Evolutionary conservation across 2,113 vertebrate species (phyloP), one percentile per base, ranked within the genome.

Genomic region (Myodes glareolus): DNA sequence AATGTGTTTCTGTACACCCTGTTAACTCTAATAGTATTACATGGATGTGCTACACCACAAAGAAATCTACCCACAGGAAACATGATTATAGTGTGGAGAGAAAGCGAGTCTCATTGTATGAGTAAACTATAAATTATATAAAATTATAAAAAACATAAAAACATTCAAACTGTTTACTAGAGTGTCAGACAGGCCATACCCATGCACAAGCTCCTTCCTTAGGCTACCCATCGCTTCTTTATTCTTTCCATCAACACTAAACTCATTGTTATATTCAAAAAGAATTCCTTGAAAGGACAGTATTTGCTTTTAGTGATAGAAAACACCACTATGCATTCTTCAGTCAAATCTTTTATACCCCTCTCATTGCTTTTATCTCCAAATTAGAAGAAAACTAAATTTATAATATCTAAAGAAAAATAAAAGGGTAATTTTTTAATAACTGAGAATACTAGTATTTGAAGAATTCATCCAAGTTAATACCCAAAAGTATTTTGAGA

Each of bases 351-450:
- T 86, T 94, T 95, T 47, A 95, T 25, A 45, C 84, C 92, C 8
- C 14, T 90, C 61, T 77, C 52, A 31, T 50, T 39, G 61, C 67
- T 63, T 92, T 97, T 80, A 94, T 94, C 96, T 73, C 92, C 88
- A 13, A 61, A 12, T 1, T 58, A 94, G 81, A 94, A 92, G 55
- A 76, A 55, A 94, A 97, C 12, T 82, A 29, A 82, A 98, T 95
- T 97, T 36, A 68, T 96, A 72, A 97, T 68, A 29, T 16, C 94
- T 68, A 93, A 82, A 89, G 78, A 97, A 87, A 92, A 88, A 21
- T 94, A 78, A 8, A 92, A 98, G 72, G 3, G 80, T 82, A 92
- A 80, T 61, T 94, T 94, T 42, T 94, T 42, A 84, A 58, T 25
- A 80, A 67, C n/a, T 94, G 19, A 77, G 93, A 73, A 94, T 0